These are phyloP conservation scores for Chironomus tepperi DNA, from an alignment of 1,140 invertebrate species.

Conservation along the genomic window DNA sequence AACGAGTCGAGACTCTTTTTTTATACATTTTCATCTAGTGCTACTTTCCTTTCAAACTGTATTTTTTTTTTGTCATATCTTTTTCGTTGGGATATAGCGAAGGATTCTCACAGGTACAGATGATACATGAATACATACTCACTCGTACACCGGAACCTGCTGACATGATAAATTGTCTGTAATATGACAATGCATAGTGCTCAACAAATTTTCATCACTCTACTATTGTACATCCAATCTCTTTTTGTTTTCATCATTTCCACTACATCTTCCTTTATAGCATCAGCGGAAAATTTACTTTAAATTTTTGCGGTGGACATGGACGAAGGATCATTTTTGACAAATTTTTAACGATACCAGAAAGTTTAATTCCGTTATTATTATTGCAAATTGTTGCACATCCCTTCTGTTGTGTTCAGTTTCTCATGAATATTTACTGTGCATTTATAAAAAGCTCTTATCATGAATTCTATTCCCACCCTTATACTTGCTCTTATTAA, in stretches of 20 bases:
- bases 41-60: too few species aligned
- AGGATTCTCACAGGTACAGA: background rate
- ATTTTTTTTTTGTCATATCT: too few species aligned
- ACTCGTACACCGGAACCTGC: background rate
- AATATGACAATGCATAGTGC: conserved; percentile 6
- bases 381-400: conserved; percentile 1
- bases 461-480: background rate
- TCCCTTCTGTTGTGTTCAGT: background rate
- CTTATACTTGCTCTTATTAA: too few species aligned
- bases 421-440: conserved; percentile 14
- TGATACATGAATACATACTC: background rate
- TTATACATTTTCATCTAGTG: background rate
- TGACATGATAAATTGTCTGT: conserved; percentile 13
- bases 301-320: too few species aligned
- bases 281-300: too few species aligned
- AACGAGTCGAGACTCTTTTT: background rate
- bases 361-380: too few species aligned
- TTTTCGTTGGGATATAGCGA: background rate
- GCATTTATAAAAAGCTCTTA: background rate
- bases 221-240: background rate
- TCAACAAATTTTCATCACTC: conserved; percentile 13
- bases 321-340: too few species aligned
- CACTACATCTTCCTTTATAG: background rate
- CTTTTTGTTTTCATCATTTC: background rate
- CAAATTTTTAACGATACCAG: too few species aligned